A percentile compares a stretch with the other conserved stretches of the same genome.
phyloP scores from a whole-genome alignment of 1,140 invertebrate genomes.

The Bombus pyrosoma region DNA sequence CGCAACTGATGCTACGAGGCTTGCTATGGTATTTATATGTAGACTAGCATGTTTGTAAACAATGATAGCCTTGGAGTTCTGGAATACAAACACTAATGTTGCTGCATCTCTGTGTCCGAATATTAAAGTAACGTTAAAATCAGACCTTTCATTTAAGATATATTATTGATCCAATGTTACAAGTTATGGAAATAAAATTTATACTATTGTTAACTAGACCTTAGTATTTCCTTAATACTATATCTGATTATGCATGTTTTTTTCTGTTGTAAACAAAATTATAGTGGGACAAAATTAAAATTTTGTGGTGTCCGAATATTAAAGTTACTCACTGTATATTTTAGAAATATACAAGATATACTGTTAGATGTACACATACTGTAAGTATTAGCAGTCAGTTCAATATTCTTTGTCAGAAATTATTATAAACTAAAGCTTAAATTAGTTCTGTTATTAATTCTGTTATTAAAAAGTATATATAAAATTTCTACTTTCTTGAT shows the following conservation, averaged over 20 bases:
- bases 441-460: background rate
- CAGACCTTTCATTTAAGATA: background rate
- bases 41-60: background rate
- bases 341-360: background rate
- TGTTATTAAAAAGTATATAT: background rate
- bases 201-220: no score
- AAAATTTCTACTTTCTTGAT: background rate
- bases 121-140: background rate
- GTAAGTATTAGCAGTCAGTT: background rate
- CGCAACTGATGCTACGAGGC: background rate
- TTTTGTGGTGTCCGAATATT: no score
- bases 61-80: background rate
- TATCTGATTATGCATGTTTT: no score
- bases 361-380: background rate
- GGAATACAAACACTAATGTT: background rate
- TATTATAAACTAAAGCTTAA: background rate
- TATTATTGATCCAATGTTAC: no score
- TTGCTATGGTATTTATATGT: no score
- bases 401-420: background rate
- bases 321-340: no score
- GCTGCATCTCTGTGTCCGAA: background rate
- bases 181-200: no score
- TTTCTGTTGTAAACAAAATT: no score
- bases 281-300: no score
- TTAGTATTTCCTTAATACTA: no score